Base-by-base conservation (phyloP, 2,113 vertebrate genomes). In the Campylorhamphus procurvoides region DNA sequence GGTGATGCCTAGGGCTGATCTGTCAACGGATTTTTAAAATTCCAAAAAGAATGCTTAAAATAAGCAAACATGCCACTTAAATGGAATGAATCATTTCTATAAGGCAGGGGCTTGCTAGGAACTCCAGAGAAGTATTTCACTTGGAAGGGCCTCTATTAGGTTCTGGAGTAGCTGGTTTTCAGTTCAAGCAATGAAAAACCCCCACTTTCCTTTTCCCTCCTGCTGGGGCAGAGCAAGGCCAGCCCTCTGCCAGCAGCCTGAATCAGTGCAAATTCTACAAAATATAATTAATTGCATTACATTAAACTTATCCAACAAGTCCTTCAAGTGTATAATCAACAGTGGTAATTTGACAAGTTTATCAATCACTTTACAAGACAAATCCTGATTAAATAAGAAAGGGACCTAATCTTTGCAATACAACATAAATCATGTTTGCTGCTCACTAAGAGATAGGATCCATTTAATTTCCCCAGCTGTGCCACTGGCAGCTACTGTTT, bases 11-110 rank as follows among this genome's bases (percentile, higher is more conserved):
- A 93, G 78, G 76, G 55, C 86, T 96, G 94, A 94, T 94, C 78
- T 97, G 95, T 96, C 94, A 97, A 96, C 63, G 62, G 88, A 86
- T 89, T 96, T 96, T 94, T 64, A 73, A 90, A 94, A 37, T 87
- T 96, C 95, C 84, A 73, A 97, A 95, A 97, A 91, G 69, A 95
- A 93, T 96, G 84, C 87, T 97, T 88, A 94, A 97, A 98, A 96
- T 97, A 97, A 97, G 94, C 94, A 97, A 98, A 91, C 67, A 64
- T 44, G 56, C 35, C 60, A 94, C 78, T 97, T 87, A 80, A 73
- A 84, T 46, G 46, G 94, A 89, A 95, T 96, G 82, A 96, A 69
- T 95, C 58, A 84, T 82, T 97, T 96, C 84, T 96, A 37, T 91
- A 82, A 94, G 82, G 77, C 42, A 84, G 44, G 59, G 44, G 16